Percentiles rank a stretch among this genome's conserved stretches.
Conservation (phyloP, 2,797 vertebrate species). For the Ceryle rudis region DNA sequence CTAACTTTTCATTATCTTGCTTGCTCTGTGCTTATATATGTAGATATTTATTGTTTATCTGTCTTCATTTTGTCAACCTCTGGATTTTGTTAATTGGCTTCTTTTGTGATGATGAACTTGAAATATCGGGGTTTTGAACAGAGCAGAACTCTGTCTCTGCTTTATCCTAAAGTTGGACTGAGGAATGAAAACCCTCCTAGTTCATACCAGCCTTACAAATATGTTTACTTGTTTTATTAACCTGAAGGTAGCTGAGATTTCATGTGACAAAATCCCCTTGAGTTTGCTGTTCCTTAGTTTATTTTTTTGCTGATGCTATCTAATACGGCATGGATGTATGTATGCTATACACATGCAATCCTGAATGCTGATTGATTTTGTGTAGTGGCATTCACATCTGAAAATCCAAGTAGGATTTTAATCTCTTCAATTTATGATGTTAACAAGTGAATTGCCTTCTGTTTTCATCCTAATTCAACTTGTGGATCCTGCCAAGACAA, state of each 20-base stretch:
- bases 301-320: neutral
- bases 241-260: neutral
- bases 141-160: neutral
- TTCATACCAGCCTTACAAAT: neutral
- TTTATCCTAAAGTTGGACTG: slow-evolving; percentile 5
- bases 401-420: neutral
- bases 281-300: neutral
- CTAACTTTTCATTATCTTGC: slow-evolving; percentile 43
- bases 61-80: neutral
- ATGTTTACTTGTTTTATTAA: neutral
- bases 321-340: neutral
- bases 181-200: neutral
- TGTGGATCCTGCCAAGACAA: neutral
- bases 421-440: neutral
- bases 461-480: neutral
- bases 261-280: neutral
- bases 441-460: neutral
- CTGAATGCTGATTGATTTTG: neutral
- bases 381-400: neutral
- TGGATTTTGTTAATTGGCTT: neutral
- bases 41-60: neutral
- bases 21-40: slow-evolving; percentile 18
- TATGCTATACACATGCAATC: neutral
- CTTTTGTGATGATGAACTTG: neutral
- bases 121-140: neutral